Conservation (phyloP, 2,888 invertebrate genomes). For the Trachelus troglodyta region DNA sequence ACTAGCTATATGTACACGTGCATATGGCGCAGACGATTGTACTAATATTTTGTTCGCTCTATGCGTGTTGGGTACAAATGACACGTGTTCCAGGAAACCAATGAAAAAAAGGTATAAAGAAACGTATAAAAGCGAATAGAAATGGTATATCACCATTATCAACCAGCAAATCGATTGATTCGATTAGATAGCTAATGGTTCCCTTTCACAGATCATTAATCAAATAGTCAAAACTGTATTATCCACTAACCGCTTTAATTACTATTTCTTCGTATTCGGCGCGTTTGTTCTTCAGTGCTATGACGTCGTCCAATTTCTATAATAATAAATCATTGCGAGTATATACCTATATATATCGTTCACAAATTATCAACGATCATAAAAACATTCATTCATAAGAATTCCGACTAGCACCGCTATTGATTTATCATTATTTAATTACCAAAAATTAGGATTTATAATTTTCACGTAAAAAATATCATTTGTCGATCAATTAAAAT, state of each 20-base stretch:
- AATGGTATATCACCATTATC: neutral
- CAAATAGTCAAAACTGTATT: neutral
- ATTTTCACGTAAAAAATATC: neutral
- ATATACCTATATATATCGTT: neutral
- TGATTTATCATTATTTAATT: neutral
- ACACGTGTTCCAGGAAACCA: neutral
- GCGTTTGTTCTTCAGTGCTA: constrained; percentile 52
- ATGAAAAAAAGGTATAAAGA: neutral
- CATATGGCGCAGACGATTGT: neutral
- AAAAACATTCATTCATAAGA: neutral
- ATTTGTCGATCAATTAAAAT: neutral
- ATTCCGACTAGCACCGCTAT: neutral
- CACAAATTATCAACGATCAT: neutral
- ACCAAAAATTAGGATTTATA: neutral
- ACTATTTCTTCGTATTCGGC: constrained; percentile 55
- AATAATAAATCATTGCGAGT: neutral
- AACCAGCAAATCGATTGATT: neutral
- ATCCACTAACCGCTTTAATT: constrained; percentile 51
- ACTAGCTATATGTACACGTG: neutral
- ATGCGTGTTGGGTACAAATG: neutral
- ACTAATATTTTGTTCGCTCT: neutral
- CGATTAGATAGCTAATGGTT: neutral
- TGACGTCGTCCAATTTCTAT: constrained; percentile 52
- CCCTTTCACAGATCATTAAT: constrained; percentile 1
- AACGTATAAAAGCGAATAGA: neutral